A percentile compares a stretch with the other conserved stretches of the same genome.
Evolutionary conservation across 2,888 invertebrate genomes (phyloP).

Genomic region (Entomobrya multifasciata): DNA sequence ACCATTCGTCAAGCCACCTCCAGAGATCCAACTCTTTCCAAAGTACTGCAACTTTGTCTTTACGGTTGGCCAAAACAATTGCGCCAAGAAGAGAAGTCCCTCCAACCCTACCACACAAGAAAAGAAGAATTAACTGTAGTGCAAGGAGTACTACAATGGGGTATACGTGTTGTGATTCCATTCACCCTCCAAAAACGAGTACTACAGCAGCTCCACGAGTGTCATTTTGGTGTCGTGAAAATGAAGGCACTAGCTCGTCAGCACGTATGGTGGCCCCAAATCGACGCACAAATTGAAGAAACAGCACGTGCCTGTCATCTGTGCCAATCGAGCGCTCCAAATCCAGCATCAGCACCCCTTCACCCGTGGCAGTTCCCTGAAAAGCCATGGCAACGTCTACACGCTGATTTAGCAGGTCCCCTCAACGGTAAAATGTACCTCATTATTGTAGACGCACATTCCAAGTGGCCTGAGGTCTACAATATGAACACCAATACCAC

Average conservation of each 20-base stretch:
- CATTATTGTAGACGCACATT: too few relatives aligned
- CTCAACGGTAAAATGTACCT: too few relatives aligned
- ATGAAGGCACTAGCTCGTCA: slow-evolving; percentile 60
- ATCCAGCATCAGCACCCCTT: too few relatives aligned
- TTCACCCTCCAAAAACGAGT: slow-evolving; percentile 24
- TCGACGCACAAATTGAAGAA: slow-evolving; percentile 65
- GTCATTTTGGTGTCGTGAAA: slow-evolving; percentile 67
- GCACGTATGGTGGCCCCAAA: slow-evolving; percentile 46
- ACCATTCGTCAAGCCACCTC: too few relatives aligned
- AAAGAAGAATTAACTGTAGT: slow-evolving; percentile 54
- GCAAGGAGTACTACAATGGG: slow-evolving; percentile 70
- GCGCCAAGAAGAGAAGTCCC: slow-evolving; percentile 11
- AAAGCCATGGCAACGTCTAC: slow-evolving; percentile 64
- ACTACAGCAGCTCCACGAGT: slow-evolving; percentile 54
- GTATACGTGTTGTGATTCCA: slow-evolving; percentile 69
- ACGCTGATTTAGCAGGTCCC: slow-evolving; percentile 66
- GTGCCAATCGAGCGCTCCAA: not conserved
- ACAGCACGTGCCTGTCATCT: not conserved
- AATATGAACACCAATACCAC: slow-evolving; percentile 8
- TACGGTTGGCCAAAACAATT: too few relatives aligned
- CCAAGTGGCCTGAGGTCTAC: too few relatives aligned
- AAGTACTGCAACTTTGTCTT: too few relatives aligned
- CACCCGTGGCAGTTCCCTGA: slow-evolving; percentile 67
- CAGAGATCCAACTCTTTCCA: too few relatives aligned
- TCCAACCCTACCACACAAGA: slow-evolving; percentile 18